These are phyloP conservation scores for Probaryconus sp. DNA, from an alignment of 1,140 invertebrate genomes.

Conservation along the genomic window DNA sequence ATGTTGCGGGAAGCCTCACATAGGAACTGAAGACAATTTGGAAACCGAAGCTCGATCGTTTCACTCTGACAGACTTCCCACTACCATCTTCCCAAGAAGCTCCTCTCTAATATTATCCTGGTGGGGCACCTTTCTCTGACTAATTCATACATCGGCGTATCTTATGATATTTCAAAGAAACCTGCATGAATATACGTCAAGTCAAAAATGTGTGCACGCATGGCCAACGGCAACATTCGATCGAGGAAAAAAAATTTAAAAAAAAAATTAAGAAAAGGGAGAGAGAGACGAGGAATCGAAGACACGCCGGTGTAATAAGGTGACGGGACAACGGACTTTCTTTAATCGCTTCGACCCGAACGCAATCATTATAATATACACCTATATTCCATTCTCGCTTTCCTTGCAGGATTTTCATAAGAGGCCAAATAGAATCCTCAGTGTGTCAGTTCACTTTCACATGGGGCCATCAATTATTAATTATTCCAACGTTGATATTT, in stretches of 20 bases:
- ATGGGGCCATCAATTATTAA: no score
- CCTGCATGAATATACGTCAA: conserved; percentile 2
- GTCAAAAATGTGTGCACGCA: conserved; percentile 26
- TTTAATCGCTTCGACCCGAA: conserved; percentile 59
- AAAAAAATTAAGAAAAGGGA: background rate
- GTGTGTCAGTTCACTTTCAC: conserved; percentile 22
- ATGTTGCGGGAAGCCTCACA: conserved; percentile 66
- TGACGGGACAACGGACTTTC: conserved; percentile 62
- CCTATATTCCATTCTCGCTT: conserved; percentile 62
- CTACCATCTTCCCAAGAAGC: conserved; percentile 69
- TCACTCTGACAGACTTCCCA: conserved; percentile 68
- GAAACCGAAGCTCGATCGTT: conserved; percentile 68
- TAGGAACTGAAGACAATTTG: conserved; percentile 72
- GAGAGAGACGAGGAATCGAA: conserved; percentile 23
- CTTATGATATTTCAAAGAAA: conserved; percentile 44
- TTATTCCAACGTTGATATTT: no score
- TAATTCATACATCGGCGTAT: conserved; percentile 52
- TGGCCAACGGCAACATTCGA: conserved; percentile 17
- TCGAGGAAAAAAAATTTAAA: conserved; percentile 4
- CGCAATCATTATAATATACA: conserved; percentile 42
- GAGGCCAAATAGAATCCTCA: conserved; percentile 60
- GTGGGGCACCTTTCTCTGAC: conserved; percentile 75
- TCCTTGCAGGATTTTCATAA: conserved; percentile 65
- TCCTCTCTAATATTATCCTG: conserved; percentile 75
- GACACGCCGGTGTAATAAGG: conserved; percentile 54